phyloP scores from a whole-genome alignment of 1,140 invertebrate species.

The Latrodectus geometricus region DNA sequence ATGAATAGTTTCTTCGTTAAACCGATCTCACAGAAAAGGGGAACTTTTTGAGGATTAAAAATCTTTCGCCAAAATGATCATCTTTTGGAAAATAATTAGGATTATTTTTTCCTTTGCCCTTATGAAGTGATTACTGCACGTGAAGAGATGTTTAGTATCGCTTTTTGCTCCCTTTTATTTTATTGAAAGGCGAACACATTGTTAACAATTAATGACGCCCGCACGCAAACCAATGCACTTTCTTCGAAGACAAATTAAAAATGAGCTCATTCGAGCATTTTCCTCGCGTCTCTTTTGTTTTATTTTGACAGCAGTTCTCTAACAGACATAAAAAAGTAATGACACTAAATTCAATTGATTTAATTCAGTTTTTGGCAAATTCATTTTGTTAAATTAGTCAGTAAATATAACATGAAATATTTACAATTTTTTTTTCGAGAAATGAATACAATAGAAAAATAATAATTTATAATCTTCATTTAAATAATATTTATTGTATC shows the following conservation, averaged over 20 bases:
- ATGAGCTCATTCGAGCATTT: slow-evolving; percentile 17
- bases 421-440: no score
- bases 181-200: slow-evolving; percentile 41
- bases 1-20: slow-evolving; percentile 58
- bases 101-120: slow-evolving; percentile 33
- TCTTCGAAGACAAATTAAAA: background rate
- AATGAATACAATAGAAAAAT: no score
- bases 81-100: slow-evolving; percentile 56
- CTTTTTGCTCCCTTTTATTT: slow-evolving; percentile 13
- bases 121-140: slow-evolving; percentile 49
- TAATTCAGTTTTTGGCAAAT: no score
- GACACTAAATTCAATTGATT: no score
- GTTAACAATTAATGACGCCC: slow-evolving; percentile 57
- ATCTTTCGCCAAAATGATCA: slow-evolving; percentile 48
- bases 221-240: slow-evolving; percentile 21
- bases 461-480: no score
- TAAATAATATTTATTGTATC: no score
- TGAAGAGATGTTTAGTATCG: background rate
- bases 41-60: slow-evolving; percentile 59
- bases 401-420: no score
- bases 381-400: no score
- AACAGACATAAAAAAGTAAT: no score
- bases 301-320: no score
- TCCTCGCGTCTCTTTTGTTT: no score
- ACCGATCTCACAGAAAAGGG: slow-evolving; percentile 20